Evolutionary conservation across 2,113 vertebrate genomes (phyloP).

Genomic region (Aramus guarauna): DNA sequence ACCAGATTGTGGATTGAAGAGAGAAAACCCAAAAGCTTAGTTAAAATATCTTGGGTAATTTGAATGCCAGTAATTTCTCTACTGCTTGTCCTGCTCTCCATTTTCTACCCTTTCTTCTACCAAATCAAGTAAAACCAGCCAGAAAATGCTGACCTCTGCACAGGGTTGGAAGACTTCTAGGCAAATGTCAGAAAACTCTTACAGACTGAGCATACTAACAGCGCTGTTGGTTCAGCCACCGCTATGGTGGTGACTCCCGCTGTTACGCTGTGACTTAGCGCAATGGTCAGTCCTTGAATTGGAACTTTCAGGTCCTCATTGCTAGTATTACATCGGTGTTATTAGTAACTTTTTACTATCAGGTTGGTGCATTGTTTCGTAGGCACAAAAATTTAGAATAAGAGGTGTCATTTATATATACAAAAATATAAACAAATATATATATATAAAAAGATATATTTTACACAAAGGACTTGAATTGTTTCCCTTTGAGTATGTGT

Average conservation of each 20-base stretch:
- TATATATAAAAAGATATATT: background rate
- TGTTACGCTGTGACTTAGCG: accelerated
- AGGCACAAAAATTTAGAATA: background rate
- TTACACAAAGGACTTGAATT: background rate
- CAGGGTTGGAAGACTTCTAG: background rate
- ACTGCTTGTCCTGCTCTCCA: background rate
- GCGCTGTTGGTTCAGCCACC: accelerated
- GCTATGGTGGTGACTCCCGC: background rate
- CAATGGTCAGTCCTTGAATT: background rate
- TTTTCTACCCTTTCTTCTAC: background rate
- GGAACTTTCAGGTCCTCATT: background rate
- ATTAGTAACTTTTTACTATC: background rate
- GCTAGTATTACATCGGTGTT: background rate
- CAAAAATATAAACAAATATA: background rate
- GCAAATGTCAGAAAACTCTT: background rate
- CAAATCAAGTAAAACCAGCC: background rate
- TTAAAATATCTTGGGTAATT: background rate
- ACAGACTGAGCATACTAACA: background rate
- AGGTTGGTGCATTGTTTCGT: background rate
- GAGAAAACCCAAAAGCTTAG: background rate
- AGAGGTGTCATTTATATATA: background rate
- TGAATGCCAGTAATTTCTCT: background rate
- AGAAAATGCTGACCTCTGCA: background rate
- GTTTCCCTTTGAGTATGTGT: background rate
- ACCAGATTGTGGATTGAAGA: background rate